These are phyloP conservation scores for Rhagoletis pomonella DNA, from an alignment of 1,140 invertebrate genomes.

Conservation along the genomic window DNA sequence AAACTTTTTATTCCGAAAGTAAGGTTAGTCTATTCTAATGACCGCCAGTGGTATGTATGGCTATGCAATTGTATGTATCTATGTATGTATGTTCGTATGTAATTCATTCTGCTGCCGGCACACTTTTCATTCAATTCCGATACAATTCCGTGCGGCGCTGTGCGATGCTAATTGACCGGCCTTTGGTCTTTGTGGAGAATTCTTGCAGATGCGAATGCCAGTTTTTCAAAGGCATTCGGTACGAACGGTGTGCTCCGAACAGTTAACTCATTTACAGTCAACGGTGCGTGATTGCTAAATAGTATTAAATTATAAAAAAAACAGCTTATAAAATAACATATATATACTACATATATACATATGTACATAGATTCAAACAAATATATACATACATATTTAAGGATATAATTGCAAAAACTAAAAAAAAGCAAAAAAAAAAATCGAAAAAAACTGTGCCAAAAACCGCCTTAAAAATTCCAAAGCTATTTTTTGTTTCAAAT, in stretches of 20 bases:
- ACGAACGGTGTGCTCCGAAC: conserved; percentile 66
- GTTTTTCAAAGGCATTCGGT: conserved; percentile 70
- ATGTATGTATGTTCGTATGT: conserved; percentile 5
- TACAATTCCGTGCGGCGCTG: conserved; percentile 11
- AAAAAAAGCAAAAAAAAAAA: neutral
- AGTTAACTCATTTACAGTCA: conserved; percentile 22
- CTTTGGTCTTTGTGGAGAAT: conserved; percentile 66
- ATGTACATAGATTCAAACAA: neutral
- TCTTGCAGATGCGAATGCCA: conserved; percentile 64
- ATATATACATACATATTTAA: neutral
- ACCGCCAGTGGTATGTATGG: too few relatives aligned
- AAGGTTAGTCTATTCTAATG: too few relatives aligned
- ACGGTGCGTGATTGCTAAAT: conserved; percentile 10
- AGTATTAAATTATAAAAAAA: neutral
- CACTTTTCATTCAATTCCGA: conserved; percentile 17
- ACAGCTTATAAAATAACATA: neutral
- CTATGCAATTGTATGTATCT: too few relatives aligned
- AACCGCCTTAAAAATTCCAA: too few relatives aligned
- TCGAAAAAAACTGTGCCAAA: neutral
- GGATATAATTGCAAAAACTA: neutral
- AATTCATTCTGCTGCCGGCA: conserved; percentile 15
- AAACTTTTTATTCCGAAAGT: too few relatives aligned
- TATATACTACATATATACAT: neutral
- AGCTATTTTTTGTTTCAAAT: too few relatives aligned
- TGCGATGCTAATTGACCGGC: conserved; percentile 14